Evolutionary conservation across 2,888 invertebrate genomes (phyloP).

Genomic region (Mimumesa dahlbomi): DNA sequence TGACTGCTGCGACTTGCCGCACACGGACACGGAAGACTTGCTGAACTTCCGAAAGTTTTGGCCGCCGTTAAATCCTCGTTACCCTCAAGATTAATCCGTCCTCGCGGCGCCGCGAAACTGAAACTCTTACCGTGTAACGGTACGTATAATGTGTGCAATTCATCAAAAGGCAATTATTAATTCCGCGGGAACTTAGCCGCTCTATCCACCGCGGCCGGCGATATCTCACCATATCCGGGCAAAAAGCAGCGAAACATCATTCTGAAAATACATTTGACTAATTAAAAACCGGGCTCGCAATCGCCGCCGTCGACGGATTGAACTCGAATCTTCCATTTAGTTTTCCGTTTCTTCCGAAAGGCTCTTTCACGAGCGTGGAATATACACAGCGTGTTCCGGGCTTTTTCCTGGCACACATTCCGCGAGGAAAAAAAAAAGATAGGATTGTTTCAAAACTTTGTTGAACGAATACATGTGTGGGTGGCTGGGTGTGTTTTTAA

Average conservation of each 20-base stretch:
- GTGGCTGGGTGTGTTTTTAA: no score
- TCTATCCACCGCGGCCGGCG: background rate
- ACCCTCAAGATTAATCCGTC: conserved; percentile 61
- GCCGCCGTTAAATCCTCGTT: conserved; percentile 64
- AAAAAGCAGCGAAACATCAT: conserved; percentile 6
- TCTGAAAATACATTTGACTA: conserved; percentile 2
- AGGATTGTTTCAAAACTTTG: no score
- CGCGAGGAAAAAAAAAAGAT: no score
- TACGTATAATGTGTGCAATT: conserved; percentile 41
- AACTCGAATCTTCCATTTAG: no score
- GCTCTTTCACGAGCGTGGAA: no score
- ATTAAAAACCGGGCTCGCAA: conserved; percentile 12
- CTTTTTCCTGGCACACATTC: no score
- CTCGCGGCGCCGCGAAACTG: conserved; percentile 20
- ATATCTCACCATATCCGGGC: conserved; percentile 11
- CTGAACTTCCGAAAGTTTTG: conserved; percentile 57
- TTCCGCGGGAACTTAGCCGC: conserved; percentile 21
- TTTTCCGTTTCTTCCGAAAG: no score
- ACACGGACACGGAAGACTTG: conserved; percentile 31
- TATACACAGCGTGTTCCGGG: no score
- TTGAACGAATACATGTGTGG: no score
- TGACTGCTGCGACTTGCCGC: conserved; percentile 45
- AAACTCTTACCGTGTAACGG: conserved; percentile 43
- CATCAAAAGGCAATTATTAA: conserved; percentile 55
- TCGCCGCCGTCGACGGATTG: no score